Conservation (phyloP, 2,888 invertebrate species). For the Resseliella maxima region DNA sequence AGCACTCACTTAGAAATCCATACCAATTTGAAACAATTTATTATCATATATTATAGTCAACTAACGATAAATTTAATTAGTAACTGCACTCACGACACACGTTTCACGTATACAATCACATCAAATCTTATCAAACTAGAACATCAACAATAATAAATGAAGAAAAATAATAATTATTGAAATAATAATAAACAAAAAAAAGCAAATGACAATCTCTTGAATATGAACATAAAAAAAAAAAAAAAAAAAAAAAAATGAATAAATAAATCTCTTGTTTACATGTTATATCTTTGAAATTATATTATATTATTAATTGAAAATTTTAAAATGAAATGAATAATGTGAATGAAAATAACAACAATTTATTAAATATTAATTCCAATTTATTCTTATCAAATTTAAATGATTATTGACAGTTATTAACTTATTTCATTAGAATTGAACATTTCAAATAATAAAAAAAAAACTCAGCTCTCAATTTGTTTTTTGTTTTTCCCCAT, state of each 20-base stretch:
- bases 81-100: constrained; percentile 20
- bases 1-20: background rate
- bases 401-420: constrained; percentile 36
- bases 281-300: constrained; percentile 27
- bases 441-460: constrained; percentile 35
- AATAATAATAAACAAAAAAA: background rate
- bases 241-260: too few species aligned
- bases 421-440: constrained; percentile 46
- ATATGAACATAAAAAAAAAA: too few species aligned
- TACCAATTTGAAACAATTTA: constrained; percentile 3
- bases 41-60: background rate
- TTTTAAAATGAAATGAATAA: background rate
- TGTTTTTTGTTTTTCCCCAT: background rate
- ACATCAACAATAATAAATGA: background rate
- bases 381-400: constrained; percentile 36
- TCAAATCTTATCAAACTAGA: constrained; percentile 31
- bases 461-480: background rate
- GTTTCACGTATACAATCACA: constrained; percentile 33
- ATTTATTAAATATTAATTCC: constrained; percentile 17
- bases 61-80: background rate
- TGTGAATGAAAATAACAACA: background rate
- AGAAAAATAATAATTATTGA: background rate
- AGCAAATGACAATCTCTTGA: constrained; percentile 51
- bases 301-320: constrained; percentile 11
- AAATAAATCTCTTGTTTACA: constrained; percentile 49